phyloP scores from a whole-genome alignment of 2,797 vertebrate species.

The Danio choprae region DNA sequence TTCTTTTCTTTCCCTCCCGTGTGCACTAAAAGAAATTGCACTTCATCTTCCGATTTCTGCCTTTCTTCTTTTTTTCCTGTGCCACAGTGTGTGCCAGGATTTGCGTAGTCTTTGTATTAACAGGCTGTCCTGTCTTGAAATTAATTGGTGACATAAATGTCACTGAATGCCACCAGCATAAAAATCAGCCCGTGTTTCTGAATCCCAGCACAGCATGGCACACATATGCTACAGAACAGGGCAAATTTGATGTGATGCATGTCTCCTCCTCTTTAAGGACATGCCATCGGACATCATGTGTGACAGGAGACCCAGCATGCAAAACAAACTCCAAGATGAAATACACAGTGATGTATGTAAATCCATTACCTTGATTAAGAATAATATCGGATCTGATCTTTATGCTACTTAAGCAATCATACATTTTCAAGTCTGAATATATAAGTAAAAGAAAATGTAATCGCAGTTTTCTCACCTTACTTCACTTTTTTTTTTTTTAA shows the following conservation, averaged over 20 bases:
- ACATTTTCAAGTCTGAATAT: too few relatives aligned
- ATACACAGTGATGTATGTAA: background rate
- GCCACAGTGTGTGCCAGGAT: conserved; percentile 32
- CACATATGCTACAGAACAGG: conserved; percentile 35
- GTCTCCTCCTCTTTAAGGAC: conserved; percentile 36
- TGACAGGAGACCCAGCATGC: background rate
- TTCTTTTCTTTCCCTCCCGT: background rate
- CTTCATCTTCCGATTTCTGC: conserved; percentile 1
- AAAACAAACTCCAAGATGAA: conserved; percentile 1
- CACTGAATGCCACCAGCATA: conserved; percentile 54
- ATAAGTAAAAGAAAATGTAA: too few relatives aligned
- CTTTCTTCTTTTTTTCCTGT: conserved; percentile 32
- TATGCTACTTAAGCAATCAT: too few relatives aligned
- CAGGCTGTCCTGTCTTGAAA: conserved; percentile 45
- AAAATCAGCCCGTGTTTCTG: conserved; percentile 44
- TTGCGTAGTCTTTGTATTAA: conserved; percentile 44
- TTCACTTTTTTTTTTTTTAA: too few relatives aligned
- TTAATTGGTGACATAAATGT: conserved; percentile 56
- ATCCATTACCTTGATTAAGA: background rate
- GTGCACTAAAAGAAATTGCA: conserved; percentile 18
- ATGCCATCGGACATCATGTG: conserved; percentile 21
- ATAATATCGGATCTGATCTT: too few relatives aligned
- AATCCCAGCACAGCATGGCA: conserved; percentile 37
- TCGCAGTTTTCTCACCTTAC: too few relatives aligned
- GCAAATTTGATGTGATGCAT: conserved; percentile 44